Evolutionary conservation across 2,888 invertebrate genomes (phyloP), one percentile per base, ranked within the genome.

Genomic region (Griposia aprilina): DNA sequence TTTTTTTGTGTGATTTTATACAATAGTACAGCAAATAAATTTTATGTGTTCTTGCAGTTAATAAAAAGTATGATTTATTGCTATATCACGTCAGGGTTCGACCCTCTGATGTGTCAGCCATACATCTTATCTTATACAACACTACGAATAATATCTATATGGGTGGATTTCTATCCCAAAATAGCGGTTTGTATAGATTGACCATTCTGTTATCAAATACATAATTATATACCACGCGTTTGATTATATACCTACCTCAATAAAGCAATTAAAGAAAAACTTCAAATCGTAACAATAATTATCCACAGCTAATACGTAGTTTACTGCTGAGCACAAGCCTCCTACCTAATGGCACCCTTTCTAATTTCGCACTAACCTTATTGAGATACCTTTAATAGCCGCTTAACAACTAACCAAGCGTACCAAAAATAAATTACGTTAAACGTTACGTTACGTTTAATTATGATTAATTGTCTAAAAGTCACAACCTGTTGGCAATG

Each of bases 401-500:
- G 45, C 13, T 50, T 36, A 50, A 50, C 13, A 1, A 50, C n/a
- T 3, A 13, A 68, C 7, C 11, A 17, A 36, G 59, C 13, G 4
- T 10, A 23, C 23, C 45, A 71, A 63, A 26, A 71, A n/a, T 20
- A 59, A 74, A 73, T n/a, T 7, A 36, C 11, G n/a, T 36, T 26
- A 74, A n/a, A n/a, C n/a, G n/a, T n/a, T n/a, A n/a, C n/a, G n/a
- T n/a, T n/a, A n/a, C n/a, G n/a, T n/a, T n/a, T n/a, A n/a, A n/a
- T n/a, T n/a, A n/a, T n/a, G n/a, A n/a, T n/a, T n/a, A n/a, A n/a
- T n/a, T n/a, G 41, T n/a, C 52, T 23, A 36, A 50, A 65, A 59
- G 0, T 26, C 3, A 23, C n/a, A 57, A 77, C 71, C 45, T 71
- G 82, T 81, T 76, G 80, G 59, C 13, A 41, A 30, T 11, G 36